These are phyloP conservation scores for Apodemus sylvaticus DNA, from an alignment of 2,113 vertebrate species.

Conservation along the genomic window DNA sequence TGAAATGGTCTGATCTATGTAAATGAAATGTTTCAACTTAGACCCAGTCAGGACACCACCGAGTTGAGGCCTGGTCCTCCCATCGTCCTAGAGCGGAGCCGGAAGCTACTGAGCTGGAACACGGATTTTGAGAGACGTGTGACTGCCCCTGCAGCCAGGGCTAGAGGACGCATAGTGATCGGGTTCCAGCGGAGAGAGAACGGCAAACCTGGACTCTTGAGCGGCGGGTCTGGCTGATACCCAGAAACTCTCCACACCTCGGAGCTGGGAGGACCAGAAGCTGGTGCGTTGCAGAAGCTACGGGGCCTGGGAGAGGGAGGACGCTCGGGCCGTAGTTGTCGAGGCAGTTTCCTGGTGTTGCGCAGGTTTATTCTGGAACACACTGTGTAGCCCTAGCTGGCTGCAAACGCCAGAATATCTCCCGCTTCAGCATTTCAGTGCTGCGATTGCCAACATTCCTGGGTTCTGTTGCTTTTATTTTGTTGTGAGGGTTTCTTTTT, in stretches of 20 bases:
- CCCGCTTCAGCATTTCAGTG: not conserved
- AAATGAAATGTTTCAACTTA: not conserved
- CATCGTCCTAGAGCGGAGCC: conserved; percentile 48
- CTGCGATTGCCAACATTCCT: not conserved
- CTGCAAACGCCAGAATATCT: not conserved
- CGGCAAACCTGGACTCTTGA: not conserved
- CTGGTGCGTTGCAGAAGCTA: not conserved
- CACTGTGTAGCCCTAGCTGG: not conserved
- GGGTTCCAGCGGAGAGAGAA: not conserved
- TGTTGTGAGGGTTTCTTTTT: not conserved
- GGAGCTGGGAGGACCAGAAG: not conserved
- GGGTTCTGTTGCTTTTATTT: not conserved
- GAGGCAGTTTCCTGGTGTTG: not conserved
- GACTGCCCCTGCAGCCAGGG: not conserved
- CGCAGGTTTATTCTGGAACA: not conserved
- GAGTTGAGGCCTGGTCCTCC: conserved; percentile 57
- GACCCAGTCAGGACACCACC: not conserved
- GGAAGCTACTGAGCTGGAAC: not conserved
- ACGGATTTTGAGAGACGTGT: fast-evolving
- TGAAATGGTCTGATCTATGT: not conserved
- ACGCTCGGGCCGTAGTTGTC: not conserved
- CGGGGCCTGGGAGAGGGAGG: not conserved
- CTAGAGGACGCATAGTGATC: not conserved
- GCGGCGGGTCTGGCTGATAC: fast-evolving
- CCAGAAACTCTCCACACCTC: not conserved